Evolutionary conservation across 92 coral and sea anemone genomes (phyloP), one percentile per base, ranked within the genome.

Genomic region (Siderastrea radians): DNA sequence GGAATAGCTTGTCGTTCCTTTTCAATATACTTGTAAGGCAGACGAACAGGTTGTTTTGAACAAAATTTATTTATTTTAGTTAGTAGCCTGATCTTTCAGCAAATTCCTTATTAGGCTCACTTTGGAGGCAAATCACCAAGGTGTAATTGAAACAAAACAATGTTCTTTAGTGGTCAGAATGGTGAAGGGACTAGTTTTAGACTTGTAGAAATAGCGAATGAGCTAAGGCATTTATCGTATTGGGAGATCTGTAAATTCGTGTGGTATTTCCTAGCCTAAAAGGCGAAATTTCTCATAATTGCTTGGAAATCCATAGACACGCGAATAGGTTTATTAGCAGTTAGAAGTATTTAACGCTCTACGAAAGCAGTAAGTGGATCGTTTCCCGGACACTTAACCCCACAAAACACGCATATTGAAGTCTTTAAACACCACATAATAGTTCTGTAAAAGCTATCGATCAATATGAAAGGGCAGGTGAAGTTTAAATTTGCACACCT

Each of bases 401-500:
- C 86, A 17, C 8, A 72, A 54, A 26, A 82, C 68, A 82, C 78
- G 69, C 47, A 44, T 53, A 4, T 53, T 68, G 43, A 48, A 67
- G 47, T 26, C 8, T 43, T 80, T 61, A 80, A 51, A 82, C 62
- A 68, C 47, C 52, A 16, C 67, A 59, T 72, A 19, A 83, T 48
- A 73, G 79, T 12, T 61, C 7, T 57, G 63, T 75, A 73, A 26
- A 16, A 19, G 73, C 73, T 38, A 60, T 60, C 44, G 43, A 49
- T 59, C 49, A 45, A 68, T 17, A 68, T 7, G 72, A 16, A 9
- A 5, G 63, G 12, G 6, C 73, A 84, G 87, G 87, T 84, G 87
- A 72, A 84, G 62, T 12, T 8, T 16, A 17, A 74, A 14, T 62
- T 74, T 74, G 77, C 47, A 43, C 54, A 14, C 11, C n/a, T 61